A percentile compares a stretch with the other conserved stretches of the same genome.
Conservation (phyloP, 2,888 invertebrate species). For the Escarpia spicata region DNA sequence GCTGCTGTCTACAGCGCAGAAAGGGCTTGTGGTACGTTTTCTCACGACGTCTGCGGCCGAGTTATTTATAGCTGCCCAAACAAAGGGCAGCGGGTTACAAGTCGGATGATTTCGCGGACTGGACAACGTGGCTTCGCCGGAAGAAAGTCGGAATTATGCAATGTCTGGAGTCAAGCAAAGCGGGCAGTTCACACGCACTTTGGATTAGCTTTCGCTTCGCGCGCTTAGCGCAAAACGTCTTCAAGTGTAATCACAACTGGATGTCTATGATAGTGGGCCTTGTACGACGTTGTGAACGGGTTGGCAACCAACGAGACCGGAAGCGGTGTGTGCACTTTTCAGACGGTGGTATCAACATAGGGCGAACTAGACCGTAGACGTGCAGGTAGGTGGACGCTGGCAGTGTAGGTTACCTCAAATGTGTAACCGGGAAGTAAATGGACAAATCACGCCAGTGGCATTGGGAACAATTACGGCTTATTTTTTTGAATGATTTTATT, state of each 20-base stretch:
- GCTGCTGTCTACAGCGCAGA: neutral
- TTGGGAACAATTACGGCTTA: too few species aligned
- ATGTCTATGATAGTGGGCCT: neutral
- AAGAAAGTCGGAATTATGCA: neutral
- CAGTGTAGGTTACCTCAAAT: neutral
- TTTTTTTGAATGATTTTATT: too few species aligned
- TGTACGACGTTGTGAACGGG: neutral
- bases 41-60: neutral
- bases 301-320: neutral
- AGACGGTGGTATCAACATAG: neutral
- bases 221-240: neutral
- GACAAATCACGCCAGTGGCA: too few species aligned
- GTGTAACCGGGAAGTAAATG: neutral
- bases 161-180: neutral
- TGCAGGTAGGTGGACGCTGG: neutral
- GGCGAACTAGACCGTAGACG: neutral
- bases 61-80: neutral
- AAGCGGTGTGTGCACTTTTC: neutral
- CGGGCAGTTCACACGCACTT: neutral
- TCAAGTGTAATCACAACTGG: neutral
- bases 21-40: neutral
- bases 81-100: neutral
- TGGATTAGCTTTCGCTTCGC: neutral
- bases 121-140: neutral
- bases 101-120: neutral